These are phyloP conservation scores for Drosophila santomea DNA, from an alignment of 1,140 invertebrate genomes.

Conservation along the genomic window DNA sequence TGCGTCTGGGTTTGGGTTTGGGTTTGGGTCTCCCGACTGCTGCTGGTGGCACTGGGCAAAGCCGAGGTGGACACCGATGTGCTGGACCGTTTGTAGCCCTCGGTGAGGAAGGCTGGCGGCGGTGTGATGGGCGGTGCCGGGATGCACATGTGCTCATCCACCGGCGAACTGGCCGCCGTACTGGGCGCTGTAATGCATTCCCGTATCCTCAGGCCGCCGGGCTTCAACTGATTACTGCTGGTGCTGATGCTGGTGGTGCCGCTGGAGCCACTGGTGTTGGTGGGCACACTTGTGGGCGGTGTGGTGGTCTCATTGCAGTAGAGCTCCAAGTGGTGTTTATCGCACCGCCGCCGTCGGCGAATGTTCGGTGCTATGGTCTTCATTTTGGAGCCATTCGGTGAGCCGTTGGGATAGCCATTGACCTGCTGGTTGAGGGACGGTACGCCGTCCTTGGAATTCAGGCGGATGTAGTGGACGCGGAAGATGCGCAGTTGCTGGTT, in stretches of 20 bases:
- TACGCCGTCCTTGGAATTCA: constrained; percentile 78
- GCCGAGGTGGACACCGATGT: constrained; percentile 70
- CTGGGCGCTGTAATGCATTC: constrained; percentile 76
- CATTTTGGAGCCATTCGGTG: constrained; percentile 84
- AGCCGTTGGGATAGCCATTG: constrained; percentile 23
- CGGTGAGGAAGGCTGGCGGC: constrained; percentile 88
- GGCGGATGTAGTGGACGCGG: constrained; percentile 75
- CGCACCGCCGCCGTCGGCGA: constrained; percentile 87
- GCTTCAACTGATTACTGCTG: constrained; percentile 51
- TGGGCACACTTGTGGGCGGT: constrained; percentile 21
- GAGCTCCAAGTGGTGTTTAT: constrained; percentile 87
- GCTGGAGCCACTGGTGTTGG: neutral
- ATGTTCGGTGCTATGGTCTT: constrained; percentile 89
- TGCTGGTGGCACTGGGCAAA: constrained; percentile 58
- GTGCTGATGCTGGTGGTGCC: neutral
- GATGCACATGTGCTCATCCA: constrained; percentile 86
- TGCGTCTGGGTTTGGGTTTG: constrained; percentile 1
- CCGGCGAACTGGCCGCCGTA: constrained; percentile 84
- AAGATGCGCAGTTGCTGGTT: constrained; percentile 72
- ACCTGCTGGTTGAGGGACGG: constrained; percentile 43
- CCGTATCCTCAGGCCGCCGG: constrained; percentile 52
- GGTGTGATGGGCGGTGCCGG: constrained; percentile 88
- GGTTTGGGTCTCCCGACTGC: neutral
- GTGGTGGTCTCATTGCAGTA: constrained; percentile 84
- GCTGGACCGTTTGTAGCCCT: constrained; percentile 86